phyloP scores from a whole-genome alignment of 2,113 vertebrate species.

The Barbus barbus region DNA sequence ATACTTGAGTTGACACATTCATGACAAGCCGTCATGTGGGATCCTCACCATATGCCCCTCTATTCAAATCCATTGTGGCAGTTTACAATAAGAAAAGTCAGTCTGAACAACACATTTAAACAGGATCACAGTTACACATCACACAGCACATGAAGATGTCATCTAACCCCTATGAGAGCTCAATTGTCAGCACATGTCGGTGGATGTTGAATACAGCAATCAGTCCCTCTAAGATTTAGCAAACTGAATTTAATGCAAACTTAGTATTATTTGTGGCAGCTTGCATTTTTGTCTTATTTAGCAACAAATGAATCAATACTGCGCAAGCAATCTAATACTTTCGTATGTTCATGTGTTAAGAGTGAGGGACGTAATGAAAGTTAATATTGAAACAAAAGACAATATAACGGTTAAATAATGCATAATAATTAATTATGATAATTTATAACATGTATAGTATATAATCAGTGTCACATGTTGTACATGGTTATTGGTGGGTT shows the following conservation, averaged over 20 bases:
- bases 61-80: neutral
- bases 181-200: neutral
- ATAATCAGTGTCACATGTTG: neutral
- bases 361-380: no score
- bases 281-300: no score
- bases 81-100: neutral
- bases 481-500: neutral
- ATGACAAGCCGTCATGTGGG: neutral
- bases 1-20: neutral
- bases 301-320: no score
- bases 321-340: no score
- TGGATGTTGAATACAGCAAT: neutral
- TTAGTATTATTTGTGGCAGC: no score
- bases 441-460: neutral
- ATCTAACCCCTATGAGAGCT: neutral
- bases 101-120: neutral
- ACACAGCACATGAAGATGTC: neutral
- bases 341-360: no score
- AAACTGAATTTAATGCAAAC: no score
- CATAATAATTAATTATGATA: neutral
- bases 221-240: no score
- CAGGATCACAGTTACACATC: neutral
- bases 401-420: neutral
- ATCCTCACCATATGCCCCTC: conserved; percentile 11
- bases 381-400: no score